Conservation (phyloP, 2,797 vertebrate species). For the Monodelphis domestica region DNA sequence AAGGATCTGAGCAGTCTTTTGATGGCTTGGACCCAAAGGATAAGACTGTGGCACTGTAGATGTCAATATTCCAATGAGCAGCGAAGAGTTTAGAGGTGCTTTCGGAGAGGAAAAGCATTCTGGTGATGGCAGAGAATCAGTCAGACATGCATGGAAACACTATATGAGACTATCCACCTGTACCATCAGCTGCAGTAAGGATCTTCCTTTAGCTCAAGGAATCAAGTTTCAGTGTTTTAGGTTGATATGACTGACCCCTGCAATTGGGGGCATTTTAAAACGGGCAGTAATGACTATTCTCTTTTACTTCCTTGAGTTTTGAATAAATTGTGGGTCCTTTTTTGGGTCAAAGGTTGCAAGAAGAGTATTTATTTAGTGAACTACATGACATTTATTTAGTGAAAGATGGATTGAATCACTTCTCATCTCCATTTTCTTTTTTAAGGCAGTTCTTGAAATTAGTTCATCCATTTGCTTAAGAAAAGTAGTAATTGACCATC, state of each 20-base stretch:
- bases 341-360: background rate
- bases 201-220: slow-evolving; percentile 94
- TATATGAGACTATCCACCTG: slow-evolving; percentile 96
- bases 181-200: slow-evolving; percentile 97
- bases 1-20: slow-evolving; percentile 94
- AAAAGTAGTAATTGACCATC: background rate
- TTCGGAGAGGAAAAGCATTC: slow-evolving; percentile 96
- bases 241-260: background rate
- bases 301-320: background rate
- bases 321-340: background rate
- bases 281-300: background rate
- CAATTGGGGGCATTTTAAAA: slow-evolving; percentile 31
- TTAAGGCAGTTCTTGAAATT: background rate
- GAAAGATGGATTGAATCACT: background rate
- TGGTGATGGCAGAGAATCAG: slow-evolving; percentile 94
- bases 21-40: slow-evolving; percentile 95
- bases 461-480: background rate
- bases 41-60: slow-evolving; percentile 96
- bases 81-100: slow-evolving; percentile 95
- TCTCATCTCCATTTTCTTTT: background rate
- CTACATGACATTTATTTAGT: background rate
- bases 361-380: background rate
- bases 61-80: slow-evolving; percentile 95
- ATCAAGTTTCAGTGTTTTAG: slow-evolving; percentile 91
- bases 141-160: slow-evolving; percentile 97